phyloP scores from a whole-genome alignment of 2,888 invertebrate genomes.

The Nomada flava region DNA sequence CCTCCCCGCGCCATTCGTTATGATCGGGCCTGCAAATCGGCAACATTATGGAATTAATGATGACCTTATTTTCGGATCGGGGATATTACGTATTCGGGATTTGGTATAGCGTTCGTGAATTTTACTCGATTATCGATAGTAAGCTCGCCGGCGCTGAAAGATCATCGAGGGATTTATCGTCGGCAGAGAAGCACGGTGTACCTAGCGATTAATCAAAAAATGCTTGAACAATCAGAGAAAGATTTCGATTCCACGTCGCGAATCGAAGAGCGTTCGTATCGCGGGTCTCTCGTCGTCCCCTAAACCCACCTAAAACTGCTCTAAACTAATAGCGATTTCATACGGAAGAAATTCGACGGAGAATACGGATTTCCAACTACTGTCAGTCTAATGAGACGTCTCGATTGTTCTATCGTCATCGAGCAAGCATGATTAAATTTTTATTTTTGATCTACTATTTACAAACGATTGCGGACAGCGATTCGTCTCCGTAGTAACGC shows the following conservation, averaged over 20 bases:
- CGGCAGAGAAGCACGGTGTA: constrained; percentile 2
- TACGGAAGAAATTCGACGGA: neutral
- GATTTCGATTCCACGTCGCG: constrained; percentile 13
- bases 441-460: neutral
- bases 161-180: neutral
- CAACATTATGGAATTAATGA: neutral
- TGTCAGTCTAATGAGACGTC: neutral
- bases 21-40: neutral
- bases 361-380: neutral
- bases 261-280: constrained; percentile 30
- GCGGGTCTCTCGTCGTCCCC: constrained; percentile 39
- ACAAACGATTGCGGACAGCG: neutral
- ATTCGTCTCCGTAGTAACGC: neutral
- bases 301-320: constrained; percentile 17
- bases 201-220: constrained; percentile 54
- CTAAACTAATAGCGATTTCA: neutral
- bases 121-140: too few species aligned
- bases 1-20: neutral
- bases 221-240: constrained; percentile 78
- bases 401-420: constrained; percentile 8
- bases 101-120: neutral
- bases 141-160: neutral
- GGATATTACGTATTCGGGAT: neutral
- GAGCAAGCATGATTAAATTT: neutral
- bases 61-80: constrained; percentile 5